Conservation (phyloP, 2,888 invertebrate species). For the Cybosia mesomella region DNA sequence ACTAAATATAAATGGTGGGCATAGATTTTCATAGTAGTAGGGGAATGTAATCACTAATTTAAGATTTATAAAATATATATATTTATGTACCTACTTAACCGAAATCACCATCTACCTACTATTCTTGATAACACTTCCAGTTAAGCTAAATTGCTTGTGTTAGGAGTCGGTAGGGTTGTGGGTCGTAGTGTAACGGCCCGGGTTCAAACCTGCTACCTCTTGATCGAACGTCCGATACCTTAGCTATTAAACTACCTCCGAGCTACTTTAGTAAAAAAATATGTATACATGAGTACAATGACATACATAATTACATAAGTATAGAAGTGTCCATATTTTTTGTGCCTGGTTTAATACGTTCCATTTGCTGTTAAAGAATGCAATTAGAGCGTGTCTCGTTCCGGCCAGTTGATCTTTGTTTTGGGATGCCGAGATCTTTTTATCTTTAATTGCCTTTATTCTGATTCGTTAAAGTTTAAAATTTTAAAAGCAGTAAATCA, state of each 20-base stretch:
- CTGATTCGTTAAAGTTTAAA: conserved; percentile 44
- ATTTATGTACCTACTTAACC: no score
- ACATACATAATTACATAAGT: background rate
- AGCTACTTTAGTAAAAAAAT: background rate
- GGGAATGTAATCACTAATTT: no score
- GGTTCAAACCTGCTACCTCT: no score
- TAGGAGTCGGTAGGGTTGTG: background rate
- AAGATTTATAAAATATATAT: no score
- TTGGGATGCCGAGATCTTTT: conserved; percentile 50
- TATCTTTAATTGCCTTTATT: conserved; percentile 57
- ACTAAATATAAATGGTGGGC: background rate
- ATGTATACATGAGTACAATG: background rate
- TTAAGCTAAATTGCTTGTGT: background rate
- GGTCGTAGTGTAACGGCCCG: background rate
- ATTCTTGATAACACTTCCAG: no score
- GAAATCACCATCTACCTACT: no score
- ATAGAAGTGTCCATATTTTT: background rate
- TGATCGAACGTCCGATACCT: no score
- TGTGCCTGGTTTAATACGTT: background rate
- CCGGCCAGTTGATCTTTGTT: conserved; percentile 46
- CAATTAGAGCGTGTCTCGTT: conserved; percentile 43
- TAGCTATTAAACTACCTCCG: no score
- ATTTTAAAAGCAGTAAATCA: conserved; percentile 46
- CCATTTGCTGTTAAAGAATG: conserved; percentile 44
- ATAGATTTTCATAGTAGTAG: no score